phyloP scores from a whole-genome alignment of 2,888 invertebrate genomes.

The Rhaphigaster nebulosa region DNA sequence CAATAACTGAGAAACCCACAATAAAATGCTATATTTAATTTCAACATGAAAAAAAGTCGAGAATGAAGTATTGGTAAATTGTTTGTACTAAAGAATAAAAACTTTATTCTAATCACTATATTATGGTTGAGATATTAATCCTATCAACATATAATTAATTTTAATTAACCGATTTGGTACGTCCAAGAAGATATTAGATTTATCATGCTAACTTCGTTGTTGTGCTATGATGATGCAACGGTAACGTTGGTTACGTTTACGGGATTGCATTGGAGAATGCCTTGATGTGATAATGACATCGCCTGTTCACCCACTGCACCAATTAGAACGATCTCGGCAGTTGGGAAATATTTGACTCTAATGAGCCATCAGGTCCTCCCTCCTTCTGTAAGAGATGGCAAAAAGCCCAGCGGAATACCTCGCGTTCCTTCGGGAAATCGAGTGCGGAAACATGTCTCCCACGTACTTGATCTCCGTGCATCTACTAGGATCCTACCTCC shows the following conservation, averaged over 20 bases:
- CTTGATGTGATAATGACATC: conserved; percentile 3
- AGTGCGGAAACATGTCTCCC: not conserved
- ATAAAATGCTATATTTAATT: too few species aligned
- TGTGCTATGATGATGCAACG: too few species aligned
- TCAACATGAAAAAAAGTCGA: too few species aligned
- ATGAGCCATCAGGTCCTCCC: conserved; percentile 1
- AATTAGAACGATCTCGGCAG: not conserved
- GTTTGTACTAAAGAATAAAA: too few species aligned
- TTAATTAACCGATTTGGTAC: too few species aligned
- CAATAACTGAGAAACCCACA: too few species aligned
- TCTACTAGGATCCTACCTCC: not conserved
- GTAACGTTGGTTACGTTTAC: not conserved
- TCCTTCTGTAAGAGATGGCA: not conserved
- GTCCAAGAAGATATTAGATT: too few species aligned
- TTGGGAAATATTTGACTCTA: not conserved
- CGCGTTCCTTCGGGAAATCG: not conserved
- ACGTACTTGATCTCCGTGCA: not conserved
- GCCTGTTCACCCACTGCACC: not conserved
- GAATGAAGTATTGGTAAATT: too few species aligned
- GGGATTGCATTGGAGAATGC: not conserved
- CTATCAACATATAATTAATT: too few species aligned
- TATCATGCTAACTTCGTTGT: too few species aligned
- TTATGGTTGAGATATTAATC: too few species aligned
- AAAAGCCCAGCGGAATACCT: not conserved
- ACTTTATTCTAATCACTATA: too few species aligned